phyloP scores from a whole-genome alignment of 2,888 invertebrate species.

The Brenthis daphne region DNA sequence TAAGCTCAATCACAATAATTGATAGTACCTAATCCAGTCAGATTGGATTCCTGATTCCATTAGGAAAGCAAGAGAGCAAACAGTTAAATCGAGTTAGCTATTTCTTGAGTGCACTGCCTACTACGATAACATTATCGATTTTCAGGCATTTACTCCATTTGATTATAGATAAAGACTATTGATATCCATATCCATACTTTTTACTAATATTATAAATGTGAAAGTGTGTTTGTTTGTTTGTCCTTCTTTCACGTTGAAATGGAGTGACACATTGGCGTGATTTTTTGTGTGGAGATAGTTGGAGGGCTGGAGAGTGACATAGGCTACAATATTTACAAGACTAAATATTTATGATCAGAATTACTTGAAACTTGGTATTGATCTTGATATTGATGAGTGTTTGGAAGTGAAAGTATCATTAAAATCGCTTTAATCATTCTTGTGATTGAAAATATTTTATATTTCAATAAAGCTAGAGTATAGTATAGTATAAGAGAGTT shows the following conservation, averaged over 20 bases:
- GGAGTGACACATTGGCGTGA: too few relatives aligned
- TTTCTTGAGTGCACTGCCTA: conserved; percentile 39
- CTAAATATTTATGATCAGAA: too few relatives aligned
- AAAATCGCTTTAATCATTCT: too few relatives aligned
- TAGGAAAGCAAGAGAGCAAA: conserved; percentile 51
- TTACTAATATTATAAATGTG: background rate
- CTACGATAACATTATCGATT: conserved; percentile 30
- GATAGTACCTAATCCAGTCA: conserved; percentile 54
- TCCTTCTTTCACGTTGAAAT: too few relatives aligned
- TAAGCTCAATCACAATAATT: conserved; percentile 56
- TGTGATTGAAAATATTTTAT: too few relatives aligned
- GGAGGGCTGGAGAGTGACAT: too few relatives aligned
- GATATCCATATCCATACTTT: conserved; percentile 7
- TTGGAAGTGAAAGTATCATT: too few relatives aligned
- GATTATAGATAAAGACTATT: conserved; percentile 4
- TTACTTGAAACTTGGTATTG: too few relatives aligned
- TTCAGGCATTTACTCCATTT: conserved; percentile 19
- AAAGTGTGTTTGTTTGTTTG: background rate
- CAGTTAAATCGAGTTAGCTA: conserved; percentile 41
- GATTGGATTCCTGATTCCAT: conserved; percentile 61
- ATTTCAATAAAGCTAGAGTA: too few relatives aligned
- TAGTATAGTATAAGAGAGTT: conserved; percentile 13
- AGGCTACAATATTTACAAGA: too few relatives aligned
- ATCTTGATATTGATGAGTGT: too few relatives aligned
- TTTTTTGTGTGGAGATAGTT: too few relatives aligned